Base-by-base conservation (phyloP, 2,797 vertebrate species). In the Cynopterus sphinx region DNA sequence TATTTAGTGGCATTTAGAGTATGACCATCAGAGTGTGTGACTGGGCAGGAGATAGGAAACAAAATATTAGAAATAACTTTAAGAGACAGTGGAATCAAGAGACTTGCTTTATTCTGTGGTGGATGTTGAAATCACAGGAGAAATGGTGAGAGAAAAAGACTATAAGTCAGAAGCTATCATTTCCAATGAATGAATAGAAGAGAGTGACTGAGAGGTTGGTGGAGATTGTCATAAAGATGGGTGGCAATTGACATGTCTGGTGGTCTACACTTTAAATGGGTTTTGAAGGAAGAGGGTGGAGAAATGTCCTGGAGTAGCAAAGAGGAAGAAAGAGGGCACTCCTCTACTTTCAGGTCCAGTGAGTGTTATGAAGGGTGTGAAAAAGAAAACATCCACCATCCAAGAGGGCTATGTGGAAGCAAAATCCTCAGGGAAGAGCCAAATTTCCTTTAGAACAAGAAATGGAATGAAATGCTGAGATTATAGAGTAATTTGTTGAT, bases 1-100 rank as follows among this genome's bases (percentile, higher is more conserved):
- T 95, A 87, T 46, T 88, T 85, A 77, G 75, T 75, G 73, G 65
- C 39, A 73, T 93, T 71, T 87, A 61, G 46, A 53, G 33, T 91
- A 33, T 81, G 53, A 84, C 31, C 15, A 17, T 81, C 55, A 36
- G 26, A n/a, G 22, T 79, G 16, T 88, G 31, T 84, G 51, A 13
- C 59, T 93, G 73, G 21, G 24, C 59, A 77, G 31, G 59, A 28
- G 39, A 61, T 84, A 39, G 73, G 57, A 82, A 82, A 87, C 26
- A 83, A 61, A 93, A 46, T 3, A 22, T 82, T 84, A 77, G 70
- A 83, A 83, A 22, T 74, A 13, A 90, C 15, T 51, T 92, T 28
- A 82, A 59, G 19, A 15, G 70, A 84, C 19, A 1, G 13, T 71
- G 41, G 12, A 41, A 26, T 24, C 19, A 73, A 39, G 11, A 21